phyloP scores from a whole-genome alignment of 2,113 vertebrate species.

The Peromyscus leucopus region DNA sequence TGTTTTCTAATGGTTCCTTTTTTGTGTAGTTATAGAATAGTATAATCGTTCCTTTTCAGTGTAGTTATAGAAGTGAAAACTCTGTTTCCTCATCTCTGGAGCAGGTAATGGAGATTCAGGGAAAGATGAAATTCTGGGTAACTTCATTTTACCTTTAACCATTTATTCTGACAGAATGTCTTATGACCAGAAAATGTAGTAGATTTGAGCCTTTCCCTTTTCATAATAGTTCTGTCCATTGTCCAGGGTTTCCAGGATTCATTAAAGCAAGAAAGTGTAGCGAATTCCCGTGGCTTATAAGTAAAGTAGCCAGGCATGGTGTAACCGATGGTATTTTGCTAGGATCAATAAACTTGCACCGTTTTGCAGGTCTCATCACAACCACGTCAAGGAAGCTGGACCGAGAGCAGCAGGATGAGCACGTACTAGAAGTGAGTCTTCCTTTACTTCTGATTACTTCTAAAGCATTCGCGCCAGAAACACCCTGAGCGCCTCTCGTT shows the following conservation, averaged over 20 bases:
- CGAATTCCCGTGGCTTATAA: background rate
- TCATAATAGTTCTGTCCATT: background rate
- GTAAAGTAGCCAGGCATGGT: background rate
- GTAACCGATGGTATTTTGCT: constrained; percentile 42
- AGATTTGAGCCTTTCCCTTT: background rate
- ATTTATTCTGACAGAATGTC: background rate
- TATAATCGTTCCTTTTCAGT: background rate
- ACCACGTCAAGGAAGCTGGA: constrained; percentile 97
- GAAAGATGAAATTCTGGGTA: background rate
- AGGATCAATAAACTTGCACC: constrained; percentile 64
- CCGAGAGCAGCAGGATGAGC: constrained; percentile 96
- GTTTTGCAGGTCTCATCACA: constrained; percentile 93
- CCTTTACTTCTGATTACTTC: constrained; percentile 22
- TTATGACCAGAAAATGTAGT: background rate
- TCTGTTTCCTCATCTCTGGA: background rate
- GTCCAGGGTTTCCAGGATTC: background rate
- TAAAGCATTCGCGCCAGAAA: background rate
- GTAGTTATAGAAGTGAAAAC: background rate
- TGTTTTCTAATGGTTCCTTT: background rate
- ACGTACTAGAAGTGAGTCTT: constrained; percentile 95
- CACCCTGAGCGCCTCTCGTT: background rate
- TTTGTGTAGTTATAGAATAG: background rate
- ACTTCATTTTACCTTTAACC: background rate
- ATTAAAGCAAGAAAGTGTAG: background rate
- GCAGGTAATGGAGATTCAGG: background rate